A percentile compares a stretch with the other conserved stretches of the same genome.
These are phyloP conservation scores for Heterohyrax brucei DNA, from an alignment of 2,797 vertebrate genomes.

Conservation along the genomic window DNA sequence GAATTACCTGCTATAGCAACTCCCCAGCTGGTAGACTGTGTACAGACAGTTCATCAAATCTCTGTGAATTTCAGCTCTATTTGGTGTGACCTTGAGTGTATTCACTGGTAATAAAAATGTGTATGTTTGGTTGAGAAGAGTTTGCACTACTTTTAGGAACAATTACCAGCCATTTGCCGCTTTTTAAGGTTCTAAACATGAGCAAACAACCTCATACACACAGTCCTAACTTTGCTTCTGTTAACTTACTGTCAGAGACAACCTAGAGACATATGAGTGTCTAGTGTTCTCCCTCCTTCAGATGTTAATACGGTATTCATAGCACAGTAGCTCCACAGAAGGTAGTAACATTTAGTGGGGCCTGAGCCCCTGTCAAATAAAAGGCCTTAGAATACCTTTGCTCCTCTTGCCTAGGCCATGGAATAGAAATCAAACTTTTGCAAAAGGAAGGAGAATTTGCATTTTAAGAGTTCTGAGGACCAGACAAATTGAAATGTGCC, in stretches of 20 bases:
- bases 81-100: conserved; percentile 11
- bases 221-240: neutral
- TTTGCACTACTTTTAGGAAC: neutral
- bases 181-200: neutral
- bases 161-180: neutral
- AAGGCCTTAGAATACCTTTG: neutral
- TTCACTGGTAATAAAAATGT: conserved; percentile 39
- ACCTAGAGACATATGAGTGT: neutral
- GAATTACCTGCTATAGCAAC: neutral
- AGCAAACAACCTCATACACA: neutral
- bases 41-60: neutral
- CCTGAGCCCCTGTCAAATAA: neutral
- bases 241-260: neutral
- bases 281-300: neutral
- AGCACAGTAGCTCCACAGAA: neutral
- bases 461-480: conserved; percentile 25
- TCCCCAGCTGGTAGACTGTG: neutral
- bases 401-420: neutral
- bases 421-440: conserved; percentile 57
- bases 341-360: neutral
- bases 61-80: conserved; percentile 37
- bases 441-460: conserved; percentile 48
- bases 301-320: neutral
- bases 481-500: neutral
- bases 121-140: neutral